These are phyloP conservation scores for Perccottus glenii DNA, from an alignment of 2,113 vertebrate genomes.

Conservation along the genomic window DNA sequence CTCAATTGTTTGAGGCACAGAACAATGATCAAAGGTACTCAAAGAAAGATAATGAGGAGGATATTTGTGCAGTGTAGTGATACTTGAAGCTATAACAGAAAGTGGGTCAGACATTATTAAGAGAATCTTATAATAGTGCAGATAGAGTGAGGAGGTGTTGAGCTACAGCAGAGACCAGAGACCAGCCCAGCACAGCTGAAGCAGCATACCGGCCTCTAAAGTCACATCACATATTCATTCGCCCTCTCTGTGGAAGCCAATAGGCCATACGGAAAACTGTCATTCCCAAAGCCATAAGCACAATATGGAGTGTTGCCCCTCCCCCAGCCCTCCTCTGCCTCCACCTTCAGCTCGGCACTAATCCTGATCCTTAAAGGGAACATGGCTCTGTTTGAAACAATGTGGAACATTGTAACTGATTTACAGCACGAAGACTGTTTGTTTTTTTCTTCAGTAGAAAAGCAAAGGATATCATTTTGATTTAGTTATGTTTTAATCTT, in stretches of 20 bases:
- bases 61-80: too few species aligned
- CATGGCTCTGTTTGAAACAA: conserved; percentile 15
- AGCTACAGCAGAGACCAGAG: background rate
- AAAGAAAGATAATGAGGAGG: too few species aligned
- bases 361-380: conserved; percentile 79
- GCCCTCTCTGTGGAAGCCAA: conserved; percentile 27
- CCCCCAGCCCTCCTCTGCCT: conserved; percentile 39
- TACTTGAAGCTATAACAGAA: too few species aligned
- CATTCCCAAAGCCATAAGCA: conserved; percentile 51
- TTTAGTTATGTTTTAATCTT: too few species aligned
- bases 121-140: too few species aligned
- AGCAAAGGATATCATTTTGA: too few species aligned
- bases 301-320: conserved; percentile 45
- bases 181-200: too few species aligned
- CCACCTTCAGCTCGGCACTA: conserved; percentile 52
- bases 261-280: conserved; percentile 44
- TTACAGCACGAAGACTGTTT: background rate
- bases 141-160: background rate
- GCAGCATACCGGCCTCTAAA: conserved; percentile 25
- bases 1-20: too few species aligned
- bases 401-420: conserved; percentile 14
- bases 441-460: too few species aligned
- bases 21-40: too few species aligned
- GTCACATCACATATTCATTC: conserved; percentile 58
- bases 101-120: too few species aligned